These are phyloP conservation scores for Leptothorax acervorum DNA, from an alignment of 2,888 invertebrate species.

Conservation along the genomic window DNA sequence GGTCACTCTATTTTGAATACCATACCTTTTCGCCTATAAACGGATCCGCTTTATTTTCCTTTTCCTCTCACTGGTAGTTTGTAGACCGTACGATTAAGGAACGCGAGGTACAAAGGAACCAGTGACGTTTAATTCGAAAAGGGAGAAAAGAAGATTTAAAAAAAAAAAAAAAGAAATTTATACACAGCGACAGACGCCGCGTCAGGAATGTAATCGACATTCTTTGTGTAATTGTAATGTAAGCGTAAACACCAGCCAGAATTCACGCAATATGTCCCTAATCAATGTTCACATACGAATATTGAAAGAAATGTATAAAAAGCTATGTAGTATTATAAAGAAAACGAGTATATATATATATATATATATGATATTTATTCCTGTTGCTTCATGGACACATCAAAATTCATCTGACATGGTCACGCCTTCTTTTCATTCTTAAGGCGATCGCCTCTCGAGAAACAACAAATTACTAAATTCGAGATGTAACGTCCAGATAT, in stretches of 20 bases:
- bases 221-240: constrained; percentile 44
- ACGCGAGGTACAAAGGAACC: constrained; percentile 36
- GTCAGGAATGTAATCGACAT: constrained; percentile 34
- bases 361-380: constrained; percentile 29
- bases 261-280: constrained; percentile 33
- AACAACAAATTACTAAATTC: constrained; percentile 3
- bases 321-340: constrained; percentile 45
- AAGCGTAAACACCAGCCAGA: constrained; percentile 37
- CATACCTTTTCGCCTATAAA: constrained; percentile 1
- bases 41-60: constrained; percentile 29
- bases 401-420: constrained; percentile 1
- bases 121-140: constrained; percentile 23
- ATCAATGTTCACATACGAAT: constrained; percentile 36
- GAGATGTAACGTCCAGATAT: constrained; percentile 1
- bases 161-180: constrained; percentile 47
- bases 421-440: constrained; percentile 15
- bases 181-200: constrained; percentile 3
- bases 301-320: constrained; percentile 46
- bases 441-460: background rate
- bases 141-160: background rate
- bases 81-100: constrained; percentile 28
- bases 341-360: constrained; percentile 6
- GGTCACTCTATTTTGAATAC: constrained; percentile 34
- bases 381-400: constrained; percentile 15
- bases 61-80: constrained; percentile 11